These are phyloP conservation scores for Barnardius zonarius DNA, from an alignment of 2,113 vertebrate genomes.

Conservation along the genomic window DNA sequence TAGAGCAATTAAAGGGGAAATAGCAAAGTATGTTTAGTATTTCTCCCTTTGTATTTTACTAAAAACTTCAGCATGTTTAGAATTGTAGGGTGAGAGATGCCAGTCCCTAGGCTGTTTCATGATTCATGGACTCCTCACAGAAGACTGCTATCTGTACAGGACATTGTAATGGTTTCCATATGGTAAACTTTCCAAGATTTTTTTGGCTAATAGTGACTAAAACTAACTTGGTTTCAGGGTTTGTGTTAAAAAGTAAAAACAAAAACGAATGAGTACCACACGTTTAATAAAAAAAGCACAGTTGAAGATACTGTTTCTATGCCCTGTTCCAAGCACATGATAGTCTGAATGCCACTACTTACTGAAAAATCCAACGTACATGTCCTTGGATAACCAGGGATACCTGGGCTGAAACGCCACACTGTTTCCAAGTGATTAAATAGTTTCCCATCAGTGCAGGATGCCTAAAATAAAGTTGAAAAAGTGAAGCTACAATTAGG, in stretches of 20 bases:
- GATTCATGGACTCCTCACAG: neutral
- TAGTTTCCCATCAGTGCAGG: constrained; percentile 90
- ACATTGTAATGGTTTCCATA: neutral
- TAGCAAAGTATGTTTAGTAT: neutral
- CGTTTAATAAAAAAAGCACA: neutral
- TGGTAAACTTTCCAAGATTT: neutral
- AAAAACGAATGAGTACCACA: neutral
- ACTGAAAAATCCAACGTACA: constrained; percentile 95
- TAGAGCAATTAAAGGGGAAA: neutral
- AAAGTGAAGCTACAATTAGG: neutral
- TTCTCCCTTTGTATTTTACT: neutral
- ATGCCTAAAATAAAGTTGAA: constrained; percentile 77
- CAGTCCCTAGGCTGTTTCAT: neutral
- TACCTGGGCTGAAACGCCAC: constrained; percentile 94
- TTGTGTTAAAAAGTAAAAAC: neutral
- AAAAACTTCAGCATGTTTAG: neutral
- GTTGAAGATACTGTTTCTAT: neutral
- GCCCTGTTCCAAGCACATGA: neutral
- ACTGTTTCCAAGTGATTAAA: constrained; percentile 94
- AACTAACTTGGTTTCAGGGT: neutral
- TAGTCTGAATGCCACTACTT: constrained; percentile 63
- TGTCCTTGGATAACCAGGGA: constrained; percentile 92
- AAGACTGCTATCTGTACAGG: neutral
- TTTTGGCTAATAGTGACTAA: neutral
- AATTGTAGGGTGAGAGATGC: neutral